Conservation (phyloP, 2,113 vertebrate species). For the Panurus biarmicus region DNA sequence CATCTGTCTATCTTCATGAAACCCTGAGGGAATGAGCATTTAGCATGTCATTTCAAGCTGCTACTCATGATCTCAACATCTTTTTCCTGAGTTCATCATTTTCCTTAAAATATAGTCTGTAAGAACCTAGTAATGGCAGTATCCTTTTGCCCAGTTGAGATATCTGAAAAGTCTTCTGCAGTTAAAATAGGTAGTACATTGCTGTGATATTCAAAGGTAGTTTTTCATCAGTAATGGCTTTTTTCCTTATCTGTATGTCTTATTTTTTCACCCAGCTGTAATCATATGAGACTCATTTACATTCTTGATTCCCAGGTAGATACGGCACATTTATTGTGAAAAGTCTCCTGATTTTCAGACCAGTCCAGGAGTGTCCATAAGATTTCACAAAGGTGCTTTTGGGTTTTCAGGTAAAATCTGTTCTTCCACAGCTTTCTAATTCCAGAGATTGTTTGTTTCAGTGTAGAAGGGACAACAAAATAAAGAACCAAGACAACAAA, state of each 20-base stretch:
- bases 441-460: background rate
- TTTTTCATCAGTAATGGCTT: background rate
- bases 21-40: background rate
- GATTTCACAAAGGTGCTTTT: background rate
- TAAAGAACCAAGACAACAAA: background rate
- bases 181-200: background rate
- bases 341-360: background rate
- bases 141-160: background rate
- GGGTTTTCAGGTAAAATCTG: background rate
- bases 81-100: background rate
- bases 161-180: background rate
- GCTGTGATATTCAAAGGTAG: background rate
- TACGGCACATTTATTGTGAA: background rate
- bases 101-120: background rate
- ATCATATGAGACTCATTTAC: background rate
- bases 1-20: background rate
- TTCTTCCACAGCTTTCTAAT: background rate
- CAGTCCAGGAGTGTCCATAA: background rate
- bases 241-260: background rate
- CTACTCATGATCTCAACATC: background rate
- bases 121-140: background rate
- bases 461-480: background rate
- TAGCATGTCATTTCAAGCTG: background rate
- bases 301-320: background rate
- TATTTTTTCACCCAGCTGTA: background rate